Conservation (phyloP, 1,140 invertebrate species). For the Manduca sexta region DNA sequence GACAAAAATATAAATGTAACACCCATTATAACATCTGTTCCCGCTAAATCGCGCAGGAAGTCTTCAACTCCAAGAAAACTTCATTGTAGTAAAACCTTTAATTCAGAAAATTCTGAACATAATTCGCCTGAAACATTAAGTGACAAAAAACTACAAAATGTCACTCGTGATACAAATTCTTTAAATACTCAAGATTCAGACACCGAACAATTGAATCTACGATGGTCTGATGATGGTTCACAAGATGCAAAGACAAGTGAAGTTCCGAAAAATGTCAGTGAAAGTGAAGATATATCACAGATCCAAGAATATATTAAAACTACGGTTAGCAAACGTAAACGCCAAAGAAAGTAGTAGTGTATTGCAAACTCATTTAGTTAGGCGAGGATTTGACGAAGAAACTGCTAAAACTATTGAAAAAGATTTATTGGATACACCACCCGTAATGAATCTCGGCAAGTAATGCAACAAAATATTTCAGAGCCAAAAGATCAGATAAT, state of each 20-base stretch:
- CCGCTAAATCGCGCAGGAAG: constrained; percentile 58
- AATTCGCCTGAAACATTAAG: constrained; percentile 33
- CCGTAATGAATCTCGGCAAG: not conserved
- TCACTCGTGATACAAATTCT: constrained; percentile 13
- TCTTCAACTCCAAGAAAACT: constrained; percentile 63
- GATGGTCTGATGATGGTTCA: constrained; percentile 56
- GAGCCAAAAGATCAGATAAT: constrained; percentile 1
- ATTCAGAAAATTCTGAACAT: constrained; percentile 33
- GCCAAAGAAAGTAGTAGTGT: constrained; percentile 23
- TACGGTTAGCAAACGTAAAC: constrained; percentile 9
- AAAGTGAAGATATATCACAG: constrained; percentile 49
- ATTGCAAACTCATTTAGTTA: constrained; percentile 53
- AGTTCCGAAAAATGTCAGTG: constrained; percentile 15
- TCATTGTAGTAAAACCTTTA: constrained; percentile 49
- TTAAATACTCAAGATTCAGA: constrained; percentile 36
- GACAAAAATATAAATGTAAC: constrained; percentile 24
- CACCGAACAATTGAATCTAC: constrained; percentile 35
- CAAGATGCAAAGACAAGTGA: constrained; percentile 38
- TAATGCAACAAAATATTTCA: not conserved
- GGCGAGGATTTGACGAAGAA: constrained; percentile 57
- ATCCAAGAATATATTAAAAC: constrained; percentile 55
- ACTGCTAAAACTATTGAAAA: constrained; percentile 62
- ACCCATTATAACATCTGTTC: constrained; percentile 18
- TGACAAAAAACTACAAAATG: constrained; percentile 10
- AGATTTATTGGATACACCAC: constrained; percentile 45